Base-by-base conservation (phyloP, 2,113 vertebrate species). In the Eretmodus cyanostictus region DNA sequence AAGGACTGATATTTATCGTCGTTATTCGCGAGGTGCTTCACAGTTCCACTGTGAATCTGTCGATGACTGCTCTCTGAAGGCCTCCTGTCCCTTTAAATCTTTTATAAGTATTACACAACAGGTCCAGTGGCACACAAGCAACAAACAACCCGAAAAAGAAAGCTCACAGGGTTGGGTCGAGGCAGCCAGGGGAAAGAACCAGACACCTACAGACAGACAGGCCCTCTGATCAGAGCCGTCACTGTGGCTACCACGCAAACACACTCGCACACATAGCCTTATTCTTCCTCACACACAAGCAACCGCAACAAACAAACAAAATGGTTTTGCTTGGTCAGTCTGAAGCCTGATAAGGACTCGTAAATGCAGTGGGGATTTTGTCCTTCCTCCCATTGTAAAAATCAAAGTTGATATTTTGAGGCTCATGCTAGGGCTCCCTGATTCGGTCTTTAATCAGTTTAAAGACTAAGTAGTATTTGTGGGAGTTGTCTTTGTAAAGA, bases 51-150 rank as follows among this genome's bases (percentile, higher is more conserved):
- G 63, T 73, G 66, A 73, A 61, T 89, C n/a, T 47, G 80, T 84
- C 71, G 27, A 22, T 90, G 82, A 79, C 55, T 47, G 1, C 54
- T 73, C 85, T 82, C 83, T 51, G 53, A 94, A 92, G 87, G 92
- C 90, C 85, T 89, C 79, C 92, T 95, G 94, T 91, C 94, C 91
- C 95, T 96, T 96, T 96, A 95, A 96, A 95, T 95, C 94, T 96
- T 95, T 94, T 93, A 91, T 96, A 95, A 94, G 96, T 86, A 61
- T 97, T 96, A 94, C 95, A 96, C 95, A 96, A 96, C 93, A 92
- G 92, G 91, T 94, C 88, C 82, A 93, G 91, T 93, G 89, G 91
- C 93, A 91, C 93, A 92, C 91, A 93, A 91, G 92, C 90, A 94
- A 92, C 95, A 96, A 95, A 95, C 95, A 95, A 89, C 89, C 91